phyloP scores from a whole-genome alignment of 1,140 invertebrate species.

The Brachionus rotundiformis region DNA sequence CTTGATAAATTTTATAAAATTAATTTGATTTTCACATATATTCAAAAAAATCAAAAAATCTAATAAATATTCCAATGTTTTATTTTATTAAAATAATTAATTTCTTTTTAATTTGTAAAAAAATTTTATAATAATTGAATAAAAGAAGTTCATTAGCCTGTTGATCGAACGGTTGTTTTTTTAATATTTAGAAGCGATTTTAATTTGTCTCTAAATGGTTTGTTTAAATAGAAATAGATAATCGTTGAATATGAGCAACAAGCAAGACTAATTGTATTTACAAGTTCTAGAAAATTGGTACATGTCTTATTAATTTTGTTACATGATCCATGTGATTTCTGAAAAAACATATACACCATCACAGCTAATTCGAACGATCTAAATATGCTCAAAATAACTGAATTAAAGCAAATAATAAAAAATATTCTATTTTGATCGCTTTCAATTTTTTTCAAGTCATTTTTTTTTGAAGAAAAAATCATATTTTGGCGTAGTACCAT shows the following conservation, averaged over 20 bases:
- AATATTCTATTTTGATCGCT: neutral
- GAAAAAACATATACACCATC: neutral
- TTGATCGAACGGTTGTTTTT: too few relatives aligned
- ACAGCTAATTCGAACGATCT: neutral
- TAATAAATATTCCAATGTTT: too few relatives aligned
- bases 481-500: neutral
- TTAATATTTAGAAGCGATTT: neutral
- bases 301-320: conserved; percentile 2
- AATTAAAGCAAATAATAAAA: neutral
- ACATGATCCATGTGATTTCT: neutral
- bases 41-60: too few relatives aligned
- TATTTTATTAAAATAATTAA: too few relatives aligned
- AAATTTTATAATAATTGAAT: too few relatives aligned
- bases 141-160: too few relatives aligned
- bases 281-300: neutral
- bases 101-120: too few relatives aligned
- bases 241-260: neutral
- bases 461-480: neutral
- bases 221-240: neutral
- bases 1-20: too few relatives aligned
- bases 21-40: too few relatives aligned
- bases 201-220: neutral
- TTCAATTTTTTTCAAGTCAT: neutral
- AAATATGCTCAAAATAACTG: neutral
- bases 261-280: neutral